Evolutionary conservation across 30 jellyfish, hydroid and myxozoan species (phyloP).

Genomic region (Cassiopea andromeda): DNA sequence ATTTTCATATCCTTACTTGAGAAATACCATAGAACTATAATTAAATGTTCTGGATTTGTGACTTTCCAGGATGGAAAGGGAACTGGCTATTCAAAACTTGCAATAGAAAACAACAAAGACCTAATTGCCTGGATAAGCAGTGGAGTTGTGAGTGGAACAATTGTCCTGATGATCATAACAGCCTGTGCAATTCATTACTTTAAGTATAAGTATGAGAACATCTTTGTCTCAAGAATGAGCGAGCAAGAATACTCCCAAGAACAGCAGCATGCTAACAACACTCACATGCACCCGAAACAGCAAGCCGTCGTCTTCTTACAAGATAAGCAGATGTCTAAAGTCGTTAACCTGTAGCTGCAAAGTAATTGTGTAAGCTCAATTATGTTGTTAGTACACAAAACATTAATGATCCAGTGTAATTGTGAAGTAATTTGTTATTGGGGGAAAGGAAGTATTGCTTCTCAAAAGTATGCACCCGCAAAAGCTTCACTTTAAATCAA

Average conservation of each 20-base stretch:
- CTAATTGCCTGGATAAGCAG: conserved; percentile 84
- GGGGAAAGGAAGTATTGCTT: too few species aligned
- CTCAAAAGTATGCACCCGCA: too few species aligned
- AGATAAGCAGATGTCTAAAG: conserved; percentile 43
- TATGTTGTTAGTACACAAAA: too few species aligned
- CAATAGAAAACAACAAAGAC: conserved; percentile 61
- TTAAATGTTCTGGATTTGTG: background rate
- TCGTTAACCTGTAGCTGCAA: conserved; percentile 33
- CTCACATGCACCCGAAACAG: conserved; percentile 50
- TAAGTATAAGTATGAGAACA: conserved; percentile 65
- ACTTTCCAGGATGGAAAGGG: background rate
- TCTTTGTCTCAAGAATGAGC: conserved; percentile 56
- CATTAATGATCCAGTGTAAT: too few species aligned
- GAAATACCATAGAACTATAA: too few species aligned
- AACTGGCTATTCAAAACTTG: conserved; percentile 23
- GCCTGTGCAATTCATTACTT: conserved; percentile 82
- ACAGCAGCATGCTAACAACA: conserved; percentile 20
- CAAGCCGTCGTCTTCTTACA: conserved; percentile 37
- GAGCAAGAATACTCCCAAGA: conserved; percentile 28
- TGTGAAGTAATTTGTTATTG: too few species aligned
- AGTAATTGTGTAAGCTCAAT: too few species aligned
- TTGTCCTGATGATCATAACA: conserved; percentile 70
- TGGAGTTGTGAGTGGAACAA: conserved; percentile 85
- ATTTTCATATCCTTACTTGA: too few species aligned
- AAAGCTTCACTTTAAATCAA: too few species aligned